A percentile compares a stretch with the other conserved stretches of the same genome.
Evolutionary conservation across 1,140 invertebrate species (phyloP).

Genomic region (Conus ventricosus): DNA sequence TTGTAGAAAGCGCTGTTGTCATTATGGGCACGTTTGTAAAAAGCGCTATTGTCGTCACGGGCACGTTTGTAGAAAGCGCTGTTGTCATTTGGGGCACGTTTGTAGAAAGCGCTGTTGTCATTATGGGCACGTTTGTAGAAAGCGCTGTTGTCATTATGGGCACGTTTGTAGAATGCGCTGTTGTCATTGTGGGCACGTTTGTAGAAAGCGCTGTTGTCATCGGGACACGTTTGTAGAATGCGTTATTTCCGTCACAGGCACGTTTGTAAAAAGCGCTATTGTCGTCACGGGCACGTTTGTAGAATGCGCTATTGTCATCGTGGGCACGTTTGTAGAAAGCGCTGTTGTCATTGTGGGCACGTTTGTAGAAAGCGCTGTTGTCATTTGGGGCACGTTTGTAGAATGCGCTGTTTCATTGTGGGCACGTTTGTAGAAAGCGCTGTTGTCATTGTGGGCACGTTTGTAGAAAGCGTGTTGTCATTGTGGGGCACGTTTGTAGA

Average conservation of each 20-base stretch:
- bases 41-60: not conserved
- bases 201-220: not conserved
- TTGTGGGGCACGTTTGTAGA: constrained; percentile 15
- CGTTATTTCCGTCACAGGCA: not conserved
- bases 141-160: not conserved
- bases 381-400: constrained; percentile 24
- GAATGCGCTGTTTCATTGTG: constrained; percentile 23
- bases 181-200: not conserved
- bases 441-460: constrained; percentile 10
- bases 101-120: constrained; percentile 14
- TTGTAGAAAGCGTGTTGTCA: constrained; percentile 28
- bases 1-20: constrained; percentile 34
- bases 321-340: constrained; percentile 33
- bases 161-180: constrained; percentile 35
- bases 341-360: not conserved
- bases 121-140: constrained; percentile 11
- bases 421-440: constrained; percentile 34
- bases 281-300: not conserved
- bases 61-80: constrained; percentile 29
- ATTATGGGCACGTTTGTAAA: constrained; percentile 28
- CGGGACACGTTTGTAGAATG: too few species aligned
- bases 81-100: not conserved
- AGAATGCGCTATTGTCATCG: constrained; percentile 10
- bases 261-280: constrained; percentile 15
- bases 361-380: constrained; percentile 28